These are phyloP conservation scores for Trichonephila inaurata DNA, from an alignment of 1,140 invertebrate genomes.

Conservation along the genomic window DNA sequence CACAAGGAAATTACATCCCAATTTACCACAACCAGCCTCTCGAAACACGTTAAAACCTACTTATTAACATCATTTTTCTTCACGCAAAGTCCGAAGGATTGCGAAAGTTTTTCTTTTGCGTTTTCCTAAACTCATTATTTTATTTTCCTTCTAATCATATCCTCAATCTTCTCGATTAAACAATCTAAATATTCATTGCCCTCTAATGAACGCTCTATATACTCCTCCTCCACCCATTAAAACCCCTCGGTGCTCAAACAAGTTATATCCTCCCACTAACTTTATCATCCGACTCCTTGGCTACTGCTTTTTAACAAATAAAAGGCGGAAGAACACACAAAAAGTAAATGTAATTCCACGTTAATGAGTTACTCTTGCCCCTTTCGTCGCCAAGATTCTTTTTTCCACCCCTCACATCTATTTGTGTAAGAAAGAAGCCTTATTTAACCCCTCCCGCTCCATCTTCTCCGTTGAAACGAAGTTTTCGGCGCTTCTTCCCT, in stretches of 20 bases:
- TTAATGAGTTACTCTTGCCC: constrained; percentile 38
- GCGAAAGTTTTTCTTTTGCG: too few species aligned
- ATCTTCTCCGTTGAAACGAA: constrained; percentile 5
- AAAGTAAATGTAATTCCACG: constrained; percentile 43
- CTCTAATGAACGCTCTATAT: neutral
- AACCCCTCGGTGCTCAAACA: neutral
- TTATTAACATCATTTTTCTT: too few species aligned
- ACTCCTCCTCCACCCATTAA: neutral
- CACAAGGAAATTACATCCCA: too few species aligned
- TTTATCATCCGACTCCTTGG: neutral
- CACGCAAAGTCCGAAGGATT: too few species aligned
- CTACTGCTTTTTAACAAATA: constrained; percentile 25
- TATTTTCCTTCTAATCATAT: neutral
- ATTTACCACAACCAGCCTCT: too few species aligned
- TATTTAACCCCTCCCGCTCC: neutral
- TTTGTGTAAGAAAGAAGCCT: constrained; percentile 34
- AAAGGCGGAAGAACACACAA: constrained; percentile 39
- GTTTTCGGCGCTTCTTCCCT: constrained; percentile 34
- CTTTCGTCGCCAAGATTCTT: constrained; percentile 26
- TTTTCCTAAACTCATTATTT: too few species aligned
- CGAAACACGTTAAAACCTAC: too few species aligned
- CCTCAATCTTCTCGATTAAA: neutral
- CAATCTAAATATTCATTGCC: neutral
- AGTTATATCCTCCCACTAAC: neutral
- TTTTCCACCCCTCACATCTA: constrained; percentile 15